Evolutionary conservation across 2,888 invertebrate species (phyloP).

Genomic region (Sialis lutaria): DNA sequence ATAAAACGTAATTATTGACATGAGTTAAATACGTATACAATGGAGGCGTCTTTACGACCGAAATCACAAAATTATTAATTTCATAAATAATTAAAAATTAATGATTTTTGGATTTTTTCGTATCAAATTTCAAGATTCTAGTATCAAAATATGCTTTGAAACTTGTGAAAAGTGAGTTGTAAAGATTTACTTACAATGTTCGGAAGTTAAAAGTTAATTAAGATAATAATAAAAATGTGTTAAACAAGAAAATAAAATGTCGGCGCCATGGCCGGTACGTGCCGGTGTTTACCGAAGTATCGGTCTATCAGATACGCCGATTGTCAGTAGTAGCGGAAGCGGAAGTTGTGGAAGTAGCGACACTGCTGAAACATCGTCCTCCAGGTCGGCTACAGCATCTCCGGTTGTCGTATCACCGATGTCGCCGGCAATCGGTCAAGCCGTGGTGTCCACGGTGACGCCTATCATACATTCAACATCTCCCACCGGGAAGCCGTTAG

Average conservation of each 20-base stretch:
- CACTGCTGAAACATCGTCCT: not conserved
- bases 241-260: constrained; percentile 22
- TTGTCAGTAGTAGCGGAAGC: not conserved
- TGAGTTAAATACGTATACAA: too few relatives aligned
- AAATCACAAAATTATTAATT: too few relatives aligned
- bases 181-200: too few relatives aligned
- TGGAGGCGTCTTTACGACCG: too few relatives aligned
- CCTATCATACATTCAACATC: not conserved
- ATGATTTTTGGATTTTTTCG: too few relatives aligned
- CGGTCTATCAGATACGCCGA: constrained; percentile 21
- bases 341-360: not conserved
- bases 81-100: too few relatives aligned
- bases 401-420: not conserved
- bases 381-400: not conserved
- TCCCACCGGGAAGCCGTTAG: not conserved
- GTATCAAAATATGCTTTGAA: too few relatives aligned
- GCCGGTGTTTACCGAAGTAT: constrained; percentile 35
- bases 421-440: not conserved
- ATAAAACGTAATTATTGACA: too few relatives aligned
- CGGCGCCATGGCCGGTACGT: constrained; percentile 57
- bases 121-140: too few relatives aligned
- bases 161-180: too few relatives aligned
- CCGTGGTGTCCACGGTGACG: not conserved
- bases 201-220: too few relatives aligned
- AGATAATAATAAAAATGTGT: too few relatives aligned